Percentiles rank a stretch among this genome's conserved stretches.
phyloP scores from a whole-genome alignment of 2,888 invertebrate species.

The Diplolepis rosae region DNA sequence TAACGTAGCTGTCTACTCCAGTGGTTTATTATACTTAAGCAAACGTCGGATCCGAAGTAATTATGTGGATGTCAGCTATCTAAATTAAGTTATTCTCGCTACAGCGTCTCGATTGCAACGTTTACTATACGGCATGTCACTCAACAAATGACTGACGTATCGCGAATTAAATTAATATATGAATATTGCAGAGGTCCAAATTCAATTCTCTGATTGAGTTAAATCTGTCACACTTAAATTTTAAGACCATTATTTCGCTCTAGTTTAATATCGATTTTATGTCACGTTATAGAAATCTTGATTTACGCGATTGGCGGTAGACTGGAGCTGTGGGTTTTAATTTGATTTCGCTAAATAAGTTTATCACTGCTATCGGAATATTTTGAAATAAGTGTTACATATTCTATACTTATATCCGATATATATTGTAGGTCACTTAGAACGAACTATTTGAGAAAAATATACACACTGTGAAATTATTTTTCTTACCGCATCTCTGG shows the following conservation, averaged over 20 bases:
- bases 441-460: not conserved
- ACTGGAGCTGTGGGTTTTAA: not conserved
- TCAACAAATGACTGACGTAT: constrained; percentile 26
- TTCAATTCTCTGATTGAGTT: constrained; percentile 7
- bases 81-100: constrained; percentile 26
- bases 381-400: not conserved
- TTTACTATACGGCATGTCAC: constrained; percentile 19
- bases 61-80: constrained; percentile 21
- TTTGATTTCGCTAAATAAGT: not conserved
- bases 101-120: constrained; percentile 1
- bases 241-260: constrained; percentile 18
- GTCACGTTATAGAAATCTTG: constrained; percentile 19
- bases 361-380: constrained; percentile 2
- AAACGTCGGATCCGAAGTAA: constrained; percentile 21
- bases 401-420: not conserved
- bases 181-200: not conserved
- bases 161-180: constrained; percentile 11
- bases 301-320: not conserved
- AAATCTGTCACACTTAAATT: constrained; percentile 21
- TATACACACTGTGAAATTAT: not conserved
- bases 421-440: not conserved
- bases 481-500: not conserved
- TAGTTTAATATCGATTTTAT: constrained; percentile 12
- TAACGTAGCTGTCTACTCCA: constrained; percentile 13
- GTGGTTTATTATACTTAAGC: constrained; percentile 18